These are phyloP conservation scores for Pammene fasciana DNA, from an alignment of 2,888 invertebrate species.

Conservation along the genomic window DNA sequence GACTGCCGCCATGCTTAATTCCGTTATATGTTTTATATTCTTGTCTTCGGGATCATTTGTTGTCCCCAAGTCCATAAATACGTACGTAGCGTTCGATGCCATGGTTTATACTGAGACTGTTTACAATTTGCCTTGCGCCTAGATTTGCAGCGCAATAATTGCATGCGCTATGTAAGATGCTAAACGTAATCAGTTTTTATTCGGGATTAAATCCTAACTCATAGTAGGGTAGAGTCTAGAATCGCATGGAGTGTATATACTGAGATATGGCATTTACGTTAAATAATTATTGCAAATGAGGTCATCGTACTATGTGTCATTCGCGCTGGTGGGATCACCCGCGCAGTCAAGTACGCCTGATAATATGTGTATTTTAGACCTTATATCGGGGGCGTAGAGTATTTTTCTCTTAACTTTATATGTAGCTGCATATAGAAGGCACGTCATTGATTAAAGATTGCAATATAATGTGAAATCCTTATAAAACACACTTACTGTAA, in stretches of 20 bases:
- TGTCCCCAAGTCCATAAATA: slow-evolving; percentile 11
- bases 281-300: slow-evolving; percentile 2
- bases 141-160: neutral
- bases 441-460: neutral
- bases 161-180: no score
- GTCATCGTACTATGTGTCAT: slow-evolving; percentile 8
- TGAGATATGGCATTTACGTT: neutral
- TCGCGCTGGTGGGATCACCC: neutral
- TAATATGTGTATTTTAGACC: neutral
- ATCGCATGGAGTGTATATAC: neutral
- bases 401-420: neutral
- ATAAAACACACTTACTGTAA: no score
- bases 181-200: neutral
- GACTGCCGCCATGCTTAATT: slow-evolving; percentile 10
- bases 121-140: neutral
- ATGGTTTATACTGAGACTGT: slow-evolving; percentile 8
- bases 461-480: neutral
- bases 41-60: neutral
- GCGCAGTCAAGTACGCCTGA: neutral
- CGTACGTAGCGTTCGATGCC: slow-evolving; percentile 13
- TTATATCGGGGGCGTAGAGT: neutral
- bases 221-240: neutral
- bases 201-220: neutral
- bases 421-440: neutral
- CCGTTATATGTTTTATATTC: slow-evolving; percentile 4